phyloP scores from a whole-genome alignment of 2,797 vertebrate genomes.

The Nothura maculosa region DNA sequence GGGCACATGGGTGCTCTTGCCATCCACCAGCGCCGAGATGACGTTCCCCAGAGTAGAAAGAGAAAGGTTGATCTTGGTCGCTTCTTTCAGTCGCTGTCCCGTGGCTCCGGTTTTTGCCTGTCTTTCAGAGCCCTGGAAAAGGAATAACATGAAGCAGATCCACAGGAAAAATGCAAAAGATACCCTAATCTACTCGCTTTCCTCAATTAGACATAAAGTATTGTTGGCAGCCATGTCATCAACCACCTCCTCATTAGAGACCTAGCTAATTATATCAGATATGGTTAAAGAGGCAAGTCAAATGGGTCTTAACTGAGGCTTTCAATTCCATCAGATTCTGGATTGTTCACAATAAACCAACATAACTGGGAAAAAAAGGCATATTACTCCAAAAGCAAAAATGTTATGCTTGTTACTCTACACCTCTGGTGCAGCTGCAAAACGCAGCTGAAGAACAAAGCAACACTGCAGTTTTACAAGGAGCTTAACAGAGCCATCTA shows the following conservation, averaged over 20 bases:
- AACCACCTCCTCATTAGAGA: background rate
- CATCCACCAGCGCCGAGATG: constrained; percentile 97
- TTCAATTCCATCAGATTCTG: background rate
- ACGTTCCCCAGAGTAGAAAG: constrained; percentile 98
- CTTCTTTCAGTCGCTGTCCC: constrained; percentile 96
- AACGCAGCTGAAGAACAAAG: background rate
- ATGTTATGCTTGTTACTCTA: fast-evolving
- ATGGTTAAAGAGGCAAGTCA: background rate
- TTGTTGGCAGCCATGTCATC: background rate
- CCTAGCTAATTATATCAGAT: background rate
- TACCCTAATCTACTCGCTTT: no score
- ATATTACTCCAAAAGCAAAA: background rate
- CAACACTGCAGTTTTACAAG: background rate
- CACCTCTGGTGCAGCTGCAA: background rate
- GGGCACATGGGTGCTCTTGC: constrained; percentile 98
- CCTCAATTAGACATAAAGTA: background rate
- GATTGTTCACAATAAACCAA: background rate
- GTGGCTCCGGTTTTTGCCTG: constrained; percentile 98
- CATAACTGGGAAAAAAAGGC: background rate
- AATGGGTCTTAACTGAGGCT: background rate
- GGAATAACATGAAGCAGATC: background rate
- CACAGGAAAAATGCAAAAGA: background rate
- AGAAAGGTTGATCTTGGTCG: constrained; percentile 98
- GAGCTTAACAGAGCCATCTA: background rate
- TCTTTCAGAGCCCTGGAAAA: constrained; percentile 92